Evolutionary conservation across 2,113 vertebrate genomes (phyloP).

Genomic region (Melanostigma gelatinosum): DNA sequence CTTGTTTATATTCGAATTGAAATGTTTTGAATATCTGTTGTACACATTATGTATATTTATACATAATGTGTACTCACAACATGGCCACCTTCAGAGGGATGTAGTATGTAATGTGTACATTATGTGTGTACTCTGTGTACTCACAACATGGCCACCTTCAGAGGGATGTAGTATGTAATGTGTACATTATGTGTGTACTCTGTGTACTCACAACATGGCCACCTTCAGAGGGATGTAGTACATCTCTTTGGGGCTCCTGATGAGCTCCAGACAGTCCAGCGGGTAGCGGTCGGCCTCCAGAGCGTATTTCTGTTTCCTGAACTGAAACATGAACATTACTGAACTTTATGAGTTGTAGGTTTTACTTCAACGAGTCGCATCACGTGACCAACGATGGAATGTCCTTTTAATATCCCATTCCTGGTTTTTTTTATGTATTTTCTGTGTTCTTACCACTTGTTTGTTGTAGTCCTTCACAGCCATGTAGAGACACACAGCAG

Average conservation of each 20-base stretch:
- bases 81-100: constrained; percentile 96
- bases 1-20: no score
- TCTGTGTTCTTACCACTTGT: constrained; percentile 87
- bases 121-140: no score
- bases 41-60: no score
- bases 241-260: constrained; percentile 93
- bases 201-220: constrained; percentile 90
- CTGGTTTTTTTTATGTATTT: neutral
- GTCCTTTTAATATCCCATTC: neutral
- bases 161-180: constrained; percentile 86
- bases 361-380: no score
- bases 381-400: neutral
- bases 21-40: no score
- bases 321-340: constrained; percentile 77
- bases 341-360: no score
- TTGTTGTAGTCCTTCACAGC: constrained; percentile 95
- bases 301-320: constrained; percentile 94
- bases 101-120: constrained; percentile 74
- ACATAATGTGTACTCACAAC: constrained; percentile 80
- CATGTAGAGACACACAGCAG: constrained; percentile 93
- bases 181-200: no score
- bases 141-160: constrained; percentile 96
- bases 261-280: constrained; percentile 91
- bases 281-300: constrained; percentile 93
- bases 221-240: constrained; percentile 95